phyloP scores from a whole-genome alignment of 2,113 vertebrate species.

The Eulacestoma nigropectus region DNA sequence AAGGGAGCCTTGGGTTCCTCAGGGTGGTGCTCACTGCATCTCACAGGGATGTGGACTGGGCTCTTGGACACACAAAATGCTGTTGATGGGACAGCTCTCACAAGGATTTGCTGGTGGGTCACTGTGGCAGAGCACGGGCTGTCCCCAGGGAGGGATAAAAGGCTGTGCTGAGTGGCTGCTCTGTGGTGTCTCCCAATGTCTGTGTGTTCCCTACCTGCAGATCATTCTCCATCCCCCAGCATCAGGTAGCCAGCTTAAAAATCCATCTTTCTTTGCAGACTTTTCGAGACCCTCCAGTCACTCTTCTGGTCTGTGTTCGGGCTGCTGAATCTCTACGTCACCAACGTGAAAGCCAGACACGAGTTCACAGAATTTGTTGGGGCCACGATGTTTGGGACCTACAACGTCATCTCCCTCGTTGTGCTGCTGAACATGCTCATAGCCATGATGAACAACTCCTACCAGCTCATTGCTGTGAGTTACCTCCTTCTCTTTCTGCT shows the following conservation, averaged over 20 bases:
- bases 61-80: not conserved
- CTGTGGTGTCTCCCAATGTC: not conserved
- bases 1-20: not conserved
- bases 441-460: slow-evolving; percentile 99
- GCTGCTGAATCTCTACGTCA: slow-evolving; percentile 91
- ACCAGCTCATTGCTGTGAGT: slow-evolving; percentile 95
- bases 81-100: not conserved
- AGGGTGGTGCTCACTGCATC: not conserved
- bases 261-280: slow-evolving; percentile 67
- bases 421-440: slow-evolving; percentile 98
- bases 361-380: slow-evolving; percentile 97
- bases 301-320: slow-evolving; percentile 97
- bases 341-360: slow-evolving; percentile 92
- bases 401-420: slow-evolving; percentile 95
- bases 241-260: not conserved
- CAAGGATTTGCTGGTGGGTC: not conserved
- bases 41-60: not conserved
- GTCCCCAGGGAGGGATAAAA: not conserved
- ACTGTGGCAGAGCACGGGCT: not conserved
- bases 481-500: not conserved
- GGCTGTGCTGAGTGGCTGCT: not conserved
- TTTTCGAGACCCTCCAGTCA: slow-evolving; percentile 96
- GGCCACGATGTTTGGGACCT: slow-evolving; percentile 96
- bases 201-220: not conserved
- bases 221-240: not conserved